These are phyloP conservation scores for Doris montereyensis DNA, from an alignment of 2,888 invertebrate species.

Conservation along the genomic window DNA sequence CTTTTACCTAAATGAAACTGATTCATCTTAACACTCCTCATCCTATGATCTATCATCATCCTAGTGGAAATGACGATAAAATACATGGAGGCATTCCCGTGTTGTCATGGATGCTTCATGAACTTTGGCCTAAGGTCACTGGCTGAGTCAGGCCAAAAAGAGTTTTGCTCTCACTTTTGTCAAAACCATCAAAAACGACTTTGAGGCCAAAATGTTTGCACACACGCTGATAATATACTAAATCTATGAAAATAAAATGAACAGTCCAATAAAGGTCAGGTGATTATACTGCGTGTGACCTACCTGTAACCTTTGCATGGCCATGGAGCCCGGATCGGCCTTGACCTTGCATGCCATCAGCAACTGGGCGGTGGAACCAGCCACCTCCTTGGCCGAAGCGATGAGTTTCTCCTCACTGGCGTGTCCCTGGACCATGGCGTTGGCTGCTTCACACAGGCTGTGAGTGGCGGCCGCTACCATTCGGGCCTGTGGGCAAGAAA, in stretches of 20 bases:
- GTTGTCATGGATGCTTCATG: no score
- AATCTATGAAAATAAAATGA: neutral
- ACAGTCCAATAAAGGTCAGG: neutral
- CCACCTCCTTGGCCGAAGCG: constrained; percentile 91
- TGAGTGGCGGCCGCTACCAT: constrained; percentile 98
- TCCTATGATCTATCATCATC: no score
- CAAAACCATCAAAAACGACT: no score
- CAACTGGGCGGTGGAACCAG: constrained; percentile 96
- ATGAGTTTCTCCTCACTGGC: constrained; percentile 91
- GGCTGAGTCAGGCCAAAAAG: no score
- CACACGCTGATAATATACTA: neutral
- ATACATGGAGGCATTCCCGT: no score
- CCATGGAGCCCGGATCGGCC: constrained; percentile 95
- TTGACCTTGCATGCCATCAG: constrained; percentile 99
- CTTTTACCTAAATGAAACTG: no score
- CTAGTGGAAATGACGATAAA: no score
- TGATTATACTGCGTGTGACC: constrained; percentile 18
- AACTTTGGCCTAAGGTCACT: no score
- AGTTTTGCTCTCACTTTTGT: no score
- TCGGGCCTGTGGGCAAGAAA: no score
- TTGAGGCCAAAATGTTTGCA: neutral
- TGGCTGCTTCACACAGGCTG: constrained; percentile 97
- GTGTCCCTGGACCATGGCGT: constrained; percentile 86
- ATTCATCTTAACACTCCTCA: no score
- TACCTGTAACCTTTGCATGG: constrained; percentile 87